Conservation (phyloP, 2,113 vertebrate genomes). For the Hepsetus odoe region DNA sequence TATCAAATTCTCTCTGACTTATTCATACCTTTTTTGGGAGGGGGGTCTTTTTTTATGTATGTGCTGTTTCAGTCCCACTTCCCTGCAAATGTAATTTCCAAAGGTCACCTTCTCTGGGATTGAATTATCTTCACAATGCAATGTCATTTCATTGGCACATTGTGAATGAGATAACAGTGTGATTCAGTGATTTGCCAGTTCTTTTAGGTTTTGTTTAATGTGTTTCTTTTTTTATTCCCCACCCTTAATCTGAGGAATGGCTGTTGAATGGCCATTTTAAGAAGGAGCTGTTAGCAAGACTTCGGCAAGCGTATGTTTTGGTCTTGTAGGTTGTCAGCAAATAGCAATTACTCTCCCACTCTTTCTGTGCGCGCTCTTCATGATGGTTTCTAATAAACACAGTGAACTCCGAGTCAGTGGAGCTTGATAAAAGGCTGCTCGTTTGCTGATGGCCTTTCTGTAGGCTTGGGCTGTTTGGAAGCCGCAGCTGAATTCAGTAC, state of each 20-base stretch:
- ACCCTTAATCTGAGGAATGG: neutral
- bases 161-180: conserved; percentile 54
- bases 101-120: conserved; percentile 62
- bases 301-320: neutral
- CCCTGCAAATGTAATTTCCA: conserved; percentile 69
- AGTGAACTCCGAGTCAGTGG: neutral
- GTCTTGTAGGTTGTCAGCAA: neutral
- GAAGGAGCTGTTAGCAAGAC: neutral
- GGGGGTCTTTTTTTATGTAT: conserved; percentile 34
- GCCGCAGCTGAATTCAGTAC: neutral
- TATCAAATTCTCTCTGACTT: conserved; percentile 29
- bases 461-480: conserved; percentile 18
- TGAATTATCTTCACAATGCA: conserved; percentile 60
- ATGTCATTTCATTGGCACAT: conserved; percentile 51
- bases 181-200: conserved; percentile 58
- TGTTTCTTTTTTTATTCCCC: conserved; percentile 1
- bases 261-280: neutral
- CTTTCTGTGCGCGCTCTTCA: no score
- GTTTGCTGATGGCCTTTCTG: conserved; percentile 26
- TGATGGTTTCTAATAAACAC: neutral
- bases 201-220: conserved; percentile 47
- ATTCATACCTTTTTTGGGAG: conserved; percentile 33
- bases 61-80: conserved; percentile 41
- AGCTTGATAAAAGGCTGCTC: conserved; percentile 2
- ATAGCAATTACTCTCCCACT: neutral